Evolutionary conservation across 2,797 vertebrate genomes (phyloP), one percentile per base, ranked within the genome.

Genomic region (Myotis planiceps): DNA sequence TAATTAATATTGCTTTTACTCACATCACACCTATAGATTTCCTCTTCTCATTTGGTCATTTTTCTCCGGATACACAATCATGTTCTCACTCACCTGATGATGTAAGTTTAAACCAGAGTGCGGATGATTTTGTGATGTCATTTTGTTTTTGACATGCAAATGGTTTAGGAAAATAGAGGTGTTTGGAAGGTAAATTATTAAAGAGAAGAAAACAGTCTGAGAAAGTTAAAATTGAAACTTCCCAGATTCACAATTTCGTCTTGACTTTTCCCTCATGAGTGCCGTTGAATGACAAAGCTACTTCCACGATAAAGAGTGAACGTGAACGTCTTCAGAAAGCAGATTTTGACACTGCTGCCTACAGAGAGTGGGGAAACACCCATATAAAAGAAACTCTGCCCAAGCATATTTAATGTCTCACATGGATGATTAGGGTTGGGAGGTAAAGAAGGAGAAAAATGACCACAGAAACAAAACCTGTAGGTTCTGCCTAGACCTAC

Each of bases 1-100:
- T 93, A 65, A 68, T 81, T 96, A 83, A 63, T 63, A 53, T 16
- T 55, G 29, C 69, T 71, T 76, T 72, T 68, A 27, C 19, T n/a
- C 71, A 75, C 63, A 90, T 29, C 45, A 14, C 51, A 32, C 75
- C 90, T 80, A 45, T 63, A n/a, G 47, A 19, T 55, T 65, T 66
- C 71, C 37, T 47, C 49, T 75, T 82, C 84, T 81, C 66, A 45
- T 51, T 39, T 16, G 29, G 71, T 66, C 69, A 18, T 29, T 19
- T 15, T 74, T 60, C 23, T 92, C 39, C 49, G 34, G 32, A 29
- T 39, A 16, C 8, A 12, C 23, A 42, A 39, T 29, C 60, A n/a
- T 14, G 9, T n/a, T 37, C 45, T 76, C 45, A 5, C n/a, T 19
- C 49, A n/a, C 32, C 15, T 8, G 5, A 12, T 34, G 19, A 34